These are phyloP conservation scores for Cantharis nigra DNA, from an alignment of 2,888 invertebrate genomes.

Conservation along the genomic window DNA sequence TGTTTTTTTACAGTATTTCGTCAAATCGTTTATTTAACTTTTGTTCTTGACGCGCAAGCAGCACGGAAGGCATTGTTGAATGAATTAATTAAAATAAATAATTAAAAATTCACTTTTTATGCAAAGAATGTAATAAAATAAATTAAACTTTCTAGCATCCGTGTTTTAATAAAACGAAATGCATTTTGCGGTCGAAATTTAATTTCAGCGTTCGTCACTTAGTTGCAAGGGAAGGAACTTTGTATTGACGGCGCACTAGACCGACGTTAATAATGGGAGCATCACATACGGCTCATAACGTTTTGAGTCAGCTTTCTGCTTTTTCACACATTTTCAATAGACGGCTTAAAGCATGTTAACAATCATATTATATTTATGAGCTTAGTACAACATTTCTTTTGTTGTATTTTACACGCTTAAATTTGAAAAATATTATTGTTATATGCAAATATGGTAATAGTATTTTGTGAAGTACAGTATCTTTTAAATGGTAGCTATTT, in stretches of 20 bases:
- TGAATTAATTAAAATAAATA: not conserved
- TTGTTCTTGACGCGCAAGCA: not conserved
- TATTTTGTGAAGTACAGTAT: not conserved
- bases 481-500: not conserved
- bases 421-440: not conserved
- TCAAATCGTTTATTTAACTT: not conserved
- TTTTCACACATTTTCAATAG: conserved; percentile 6
- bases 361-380: not conserved
- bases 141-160: conserved; percentile 33
- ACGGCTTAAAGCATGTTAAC: not conserved
- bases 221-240: conserved; percentile 31
- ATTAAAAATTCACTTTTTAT: not conserved
- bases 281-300: conserved; percentile 29
- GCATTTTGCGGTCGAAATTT: conserved; percentile 38
- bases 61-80: not conserved
- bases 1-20: too few species aligned
- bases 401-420: not conserved
- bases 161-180: conserved; percentile 38
- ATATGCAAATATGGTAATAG: not conserved
- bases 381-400: not conserved
- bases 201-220: conserved; percentile 36
- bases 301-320: conserved; percentile 1
- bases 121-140: conserved; percentile 28
- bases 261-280: conserved; percentile 37
- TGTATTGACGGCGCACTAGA: conserved; percentile 34